phyloP scores from a whole-genome alignment of 2,888 invertebrate genomes.

The Hemithea aestivaria region DNA sequence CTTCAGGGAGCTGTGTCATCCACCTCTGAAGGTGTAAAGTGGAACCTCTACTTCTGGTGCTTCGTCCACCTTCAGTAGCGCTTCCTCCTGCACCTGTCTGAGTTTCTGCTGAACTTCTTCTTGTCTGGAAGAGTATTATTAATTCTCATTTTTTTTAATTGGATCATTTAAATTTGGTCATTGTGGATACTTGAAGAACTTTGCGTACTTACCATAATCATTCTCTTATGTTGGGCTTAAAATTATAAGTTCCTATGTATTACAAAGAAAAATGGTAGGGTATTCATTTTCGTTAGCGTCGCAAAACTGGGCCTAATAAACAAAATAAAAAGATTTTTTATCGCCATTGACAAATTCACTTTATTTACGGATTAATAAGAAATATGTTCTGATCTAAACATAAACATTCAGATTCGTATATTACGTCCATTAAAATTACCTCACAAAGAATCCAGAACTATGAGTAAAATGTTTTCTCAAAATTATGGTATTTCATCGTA shows the following conservation, averaged over 20 bases:
- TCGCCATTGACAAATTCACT: slow-evolving; percentile 67
- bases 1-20: slow-evolving; percentile 88
- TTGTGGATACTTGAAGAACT: slow-evolving; percentile 42
- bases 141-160: background rate
- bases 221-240: background rate
- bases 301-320: slow-evolving; percentile 52
- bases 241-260: slow-evolving; percentile 4
- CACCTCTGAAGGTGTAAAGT: slow-evolving; percentile 87
- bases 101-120: slow-evolving; percentile 70
- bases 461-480: slow-evolving; percentile 70
- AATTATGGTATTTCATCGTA: slow-evolving; percentile 60
- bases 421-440: slow-evolving; percentile 50
- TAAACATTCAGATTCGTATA: slow-evolving; percentile 64
- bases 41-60: slow-evolving; percentile 82
- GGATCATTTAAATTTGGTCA: slow-evolving; percentile 5
- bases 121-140: slow-evolving; percentile 44
- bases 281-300: slow-evolving; percentile 55
- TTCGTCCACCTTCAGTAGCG: slow-evolving; percentile 60
- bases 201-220: slow-evolving; percentile 22
- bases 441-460: slow-evolving; percentile 59
- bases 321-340: slow-evolving; percentile 42
- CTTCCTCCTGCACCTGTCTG: slow-evolving; percentile 65
- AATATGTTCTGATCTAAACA: slow-evolving; percentile 71
- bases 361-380: slow-evolving; percentile 70
- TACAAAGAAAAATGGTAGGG: slow-evolving; percentile 72